Evolutionary conservation across 2,888 invertebrate species (phyloP), one percentile per base, ranked within the genome.

Genomic region (Colostygia pectinataria): DNA sequence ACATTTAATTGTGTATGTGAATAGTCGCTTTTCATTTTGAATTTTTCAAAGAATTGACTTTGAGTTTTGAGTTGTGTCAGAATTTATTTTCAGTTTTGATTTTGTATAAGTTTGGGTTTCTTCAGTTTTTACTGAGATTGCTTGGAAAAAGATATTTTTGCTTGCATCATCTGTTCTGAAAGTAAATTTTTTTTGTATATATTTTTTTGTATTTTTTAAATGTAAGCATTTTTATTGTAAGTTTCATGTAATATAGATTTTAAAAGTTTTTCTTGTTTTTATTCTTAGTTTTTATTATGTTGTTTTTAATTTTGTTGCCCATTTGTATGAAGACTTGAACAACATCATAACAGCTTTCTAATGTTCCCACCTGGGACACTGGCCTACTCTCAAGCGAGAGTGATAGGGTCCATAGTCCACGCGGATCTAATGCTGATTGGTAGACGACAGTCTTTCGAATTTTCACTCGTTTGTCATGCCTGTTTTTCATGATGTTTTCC

Each of bases 241-340:
- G 40, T 45, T 53, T 55, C 39, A 45, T 58, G 53, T 57, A 61
- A 57, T 58, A 61, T 61, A 61, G 53, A 45, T 42, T 50, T 53
- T 55, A 46, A 56, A 49, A 29, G n/a, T 28, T 36, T 48, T 47
- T 9, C 1, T 44, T 44, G 39, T 44, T 50, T 44, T 1, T n/a
- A n/a, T n/a, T n/a, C n/a, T n/a, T n/a, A 2, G 36, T 48, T 39
- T 0, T 20, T 5, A 18, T 5, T 8, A 32, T n/a, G n/a, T n/a
- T n/a, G 32, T 18, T 14, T 14, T 14, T n/a, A n/a, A n/a, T n/a
- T n/a, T n/a, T n/a, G n/a, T n/a, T n/a, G n/a, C n/a, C n/a, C n/a
- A n/a, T n/a, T n/a, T n/a, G n/a, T n/a, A n/a, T n/a, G n/a, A n/a
- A n/a, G n/a, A n/a, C n/a, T n/a, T n/a, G n/a, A n/a, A n/a, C n/a